phyloP scores from a whole-genome alignment of 2,888 invertebrate species.

The Embidobia sp. region DNA sequence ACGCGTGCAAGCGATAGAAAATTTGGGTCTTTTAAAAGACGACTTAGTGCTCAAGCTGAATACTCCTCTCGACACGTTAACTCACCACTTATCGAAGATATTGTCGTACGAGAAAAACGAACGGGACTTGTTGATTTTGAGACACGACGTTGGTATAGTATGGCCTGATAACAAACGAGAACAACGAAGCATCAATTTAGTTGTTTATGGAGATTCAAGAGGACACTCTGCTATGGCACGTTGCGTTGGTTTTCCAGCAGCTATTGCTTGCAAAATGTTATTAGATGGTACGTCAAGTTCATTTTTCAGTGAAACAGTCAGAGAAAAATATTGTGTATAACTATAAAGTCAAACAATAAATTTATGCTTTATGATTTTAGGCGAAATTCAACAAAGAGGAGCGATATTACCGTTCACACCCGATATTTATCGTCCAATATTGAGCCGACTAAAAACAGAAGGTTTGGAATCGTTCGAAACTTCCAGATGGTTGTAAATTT shows the following conservation, averaged over 20 bases:
- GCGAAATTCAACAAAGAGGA: slow-evolving; percentile 98
- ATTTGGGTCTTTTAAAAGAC: slow-evolving; percentile 93
- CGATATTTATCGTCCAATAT: slow-evolving; percentile 95
- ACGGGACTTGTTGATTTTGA: slow-evolving; percentile 95
- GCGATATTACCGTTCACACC: slow-evolving; percentile 95
- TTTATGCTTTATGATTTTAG: slow-evolving; percentile 82
- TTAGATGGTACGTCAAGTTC: slow-evolving; percentile 87
- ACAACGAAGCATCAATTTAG: slow-evolving; percentile 91
- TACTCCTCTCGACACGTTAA: slow-evolving; percentile 96
- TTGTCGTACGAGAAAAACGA: slow-evolving; percentile 90
- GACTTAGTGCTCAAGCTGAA: slow-evolving; percentile 90
- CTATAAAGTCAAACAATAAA: no score
- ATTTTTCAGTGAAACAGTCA: not conserved
- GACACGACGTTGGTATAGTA: slow-evolving; percentile 95
- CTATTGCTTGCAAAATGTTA: slow-evolving; percentile 98
- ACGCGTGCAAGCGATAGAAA: slow-evolving; percentile 90
- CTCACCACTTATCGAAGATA: slow-evolving; percentile 92
- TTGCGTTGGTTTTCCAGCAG: slow-evolving; percentile 95
- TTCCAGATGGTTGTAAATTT: slow-evolving; percentile 82
- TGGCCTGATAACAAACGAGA: slow-evolving; percentile 95
- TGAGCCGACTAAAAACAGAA: slow-evolving; percentile 92
- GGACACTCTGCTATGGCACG: slow-evolving; percentile 98
- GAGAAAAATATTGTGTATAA: no score
- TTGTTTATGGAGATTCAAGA: slow-evolving; percentile 91
- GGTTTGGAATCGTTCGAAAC: slow-evolving; percentile 89